Conservation (phyloP, 1,140 invertebrate species). For the Bactericera cockerelli region DNA sequence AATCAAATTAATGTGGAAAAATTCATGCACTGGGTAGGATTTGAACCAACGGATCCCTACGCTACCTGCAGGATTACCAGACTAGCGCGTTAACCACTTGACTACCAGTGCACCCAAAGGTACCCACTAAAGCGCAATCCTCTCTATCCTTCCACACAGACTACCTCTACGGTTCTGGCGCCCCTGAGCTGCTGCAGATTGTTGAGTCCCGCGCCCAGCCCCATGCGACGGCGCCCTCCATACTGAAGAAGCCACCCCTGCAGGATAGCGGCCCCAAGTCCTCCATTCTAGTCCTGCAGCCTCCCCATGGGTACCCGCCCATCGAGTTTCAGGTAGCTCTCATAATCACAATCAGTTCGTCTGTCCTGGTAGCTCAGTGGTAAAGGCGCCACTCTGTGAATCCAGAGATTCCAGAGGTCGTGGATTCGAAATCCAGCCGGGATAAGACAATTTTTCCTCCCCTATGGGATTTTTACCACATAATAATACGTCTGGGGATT, state of each 20-base stretch:
- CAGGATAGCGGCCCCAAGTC: not conserved
- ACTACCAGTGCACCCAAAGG: too few relatives aligned
- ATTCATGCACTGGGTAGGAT: too few relatives aligned
- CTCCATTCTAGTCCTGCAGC: not conserved
- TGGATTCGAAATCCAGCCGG: not conserved
- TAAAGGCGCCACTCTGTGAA: too few relatives aligned
- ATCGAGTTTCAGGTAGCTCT: slow-evolving; percentile 13
- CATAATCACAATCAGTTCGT: not conserved
- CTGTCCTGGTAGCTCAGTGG: too few relatives aligned
- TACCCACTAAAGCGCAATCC: too few relatives aligned
- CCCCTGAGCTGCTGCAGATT: slow-evolving; percentile 21
- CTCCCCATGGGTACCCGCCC: not conserved
- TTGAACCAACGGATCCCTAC: too few relatives aligned
- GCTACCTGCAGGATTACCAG: too few relatives aligned
- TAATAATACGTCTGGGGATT: too few relatives aligned
- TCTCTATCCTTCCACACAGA: not conserved
- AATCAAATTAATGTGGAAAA: too few relatives aligned
- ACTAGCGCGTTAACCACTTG: too few relatives aligned
- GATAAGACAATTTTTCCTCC: slow-evolving; percentile 9
- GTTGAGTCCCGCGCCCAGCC: slow-evolving; percentile 15
- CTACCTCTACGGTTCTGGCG: slow-evolving; percentile 15
- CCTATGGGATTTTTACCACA: too few relatives aligned
- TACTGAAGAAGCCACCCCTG: slow-evolving; percentile 16
- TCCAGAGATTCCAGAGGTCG: too few relatives aligned
- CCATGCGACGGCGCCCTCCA: slow-evolving; percentile 16